Conservation (phyloP, 2,888 invertebrate species). For the Creontiades dilutus region DNA sequence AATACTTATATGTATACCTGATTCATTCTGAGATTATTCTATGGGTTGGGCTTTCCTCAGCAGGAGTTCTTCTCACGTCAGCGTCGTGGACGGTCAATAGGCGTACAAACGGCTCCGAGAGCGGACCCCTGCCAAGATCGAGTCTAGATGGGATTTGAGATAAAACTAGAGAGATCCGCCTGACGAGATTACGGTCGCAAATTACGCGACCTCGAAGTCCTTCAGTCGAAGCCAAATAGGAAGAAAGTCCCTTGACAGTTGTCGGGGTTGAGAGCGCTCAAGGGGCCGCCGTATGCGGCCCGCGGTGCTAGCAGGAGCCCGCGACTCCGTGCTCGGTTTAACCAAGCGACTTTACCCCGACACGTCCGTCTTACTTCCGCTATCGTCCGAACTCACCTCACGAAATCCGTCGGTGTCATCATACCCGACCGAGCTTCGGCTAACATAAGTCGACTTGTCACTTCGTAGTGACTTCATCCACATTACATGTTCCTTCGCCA, state of each 20-base stretch:
- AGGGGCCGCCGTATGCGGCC: background rate
- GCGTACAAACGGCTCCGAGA: background rate
- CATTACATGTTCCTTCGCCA: no score
- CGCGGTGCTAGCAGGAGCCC: background rate
- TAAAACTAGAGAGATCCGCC: background rate
- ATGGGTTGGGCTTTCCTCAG: background rate
- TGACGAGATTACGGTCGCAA: constrained; percentile 19
- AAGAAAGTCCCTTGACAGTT: background rate
- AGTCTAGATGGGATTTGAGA: background rate
- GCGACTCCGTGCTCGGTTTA: constrained; percentile 5
- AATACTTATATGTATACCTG: no score
- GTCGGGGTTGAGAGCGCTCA: background rate
- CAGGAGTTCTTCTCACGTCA: background rate
- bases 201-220: background rate
- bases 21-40: no score
- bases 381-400: background rate
- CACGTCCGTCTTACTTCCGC: background rate
- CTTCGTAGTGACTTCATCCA: background rate
- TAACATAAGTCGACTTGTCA: constrained; percentile 14
- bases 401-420: background rate
- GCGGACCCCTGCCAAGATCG: background rate
- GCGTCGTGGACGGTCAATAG: background rate
- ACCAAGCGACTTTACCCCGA: background rate
- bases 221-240: background rate
- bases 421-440: background rate